Percentiles rank a stretch among this genome's conserved stretches.
phyloP scores from a whole-genome alignment of 2,888 invertebrate genomes.

The Sarcophaga subvicina region DNA sequence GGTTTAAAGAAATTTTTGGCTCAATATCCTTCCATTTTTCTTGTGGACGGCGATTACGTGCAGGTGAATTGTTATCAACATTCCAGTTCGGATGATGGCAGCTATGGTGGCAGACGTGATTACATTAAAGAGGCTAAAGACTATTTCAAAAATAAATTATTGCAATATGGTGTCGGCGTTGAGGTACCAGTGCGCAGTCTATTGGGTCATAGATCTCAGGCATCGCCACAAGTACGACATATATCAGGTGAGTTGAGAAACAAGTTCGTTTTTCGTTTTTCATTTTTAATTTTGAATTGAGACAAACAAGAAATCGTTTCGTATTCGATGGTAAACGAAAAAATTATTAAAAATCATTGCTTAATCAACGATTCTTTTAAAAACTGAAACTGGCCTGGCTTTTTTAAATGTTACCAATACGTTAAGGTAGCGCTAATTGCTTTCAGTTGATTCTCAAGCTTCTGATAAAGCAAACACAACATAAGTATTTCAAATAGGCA shows the following conservation, averaged over 20 bases:
- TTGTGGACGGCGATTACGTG: slow-evolving; percentile 96
- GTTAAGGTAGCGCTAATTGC: too few species aligned
- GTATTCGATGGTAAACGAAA: too few species aligned
- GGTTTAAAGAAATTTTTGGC: slow-evolving; percentile 98
- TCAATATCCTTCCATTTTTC: slow-evolving; percentile 98
- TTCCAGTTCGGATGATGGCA: slow-evolving; percentile 84
- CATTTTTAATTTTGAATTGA: neutral
- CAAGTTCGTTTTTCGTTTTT: neutral
- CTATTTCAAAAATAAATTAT: slow-evolving; percentile 97
- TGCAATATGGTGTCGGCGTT: slow-evolving; percentile 96
- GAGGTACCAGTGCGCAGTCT: slow-evolving; percentile 98
- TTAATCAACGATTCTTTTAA: too few species aligned
- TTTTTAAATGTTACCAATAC: too few species aligned
- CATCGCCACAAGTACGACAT: slow-evolving; percentile 97
- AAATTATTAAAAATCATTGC: too few species aligned
- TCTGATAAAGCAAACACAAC: too few species aligned
- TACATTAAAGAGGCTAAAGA: slow-evolving; percentile 98
- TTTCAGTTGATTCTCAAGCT: too few species aligned
- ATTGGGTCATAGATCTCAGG: slow-evolving; percentile 97
- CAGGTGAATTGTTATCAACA: slow-evolving; percentile 91
- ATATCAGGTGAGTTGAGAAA: slow-evolving; percentile 86
- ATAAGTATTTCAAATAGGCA: too few species aligned
- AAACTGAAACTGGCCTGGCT: too few species aligned
- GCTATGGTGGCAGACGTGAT: slow-evolving; percentile 87
- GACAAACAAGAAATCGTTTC: neutral